Percentiles rank a stretch among this genome's conserved stretches.
These are phyloP conservation scores for Campoplex capitator DNA, from an alignment of 2,888 invertebrate genomes.

Conservation along the genomic window DNA sequence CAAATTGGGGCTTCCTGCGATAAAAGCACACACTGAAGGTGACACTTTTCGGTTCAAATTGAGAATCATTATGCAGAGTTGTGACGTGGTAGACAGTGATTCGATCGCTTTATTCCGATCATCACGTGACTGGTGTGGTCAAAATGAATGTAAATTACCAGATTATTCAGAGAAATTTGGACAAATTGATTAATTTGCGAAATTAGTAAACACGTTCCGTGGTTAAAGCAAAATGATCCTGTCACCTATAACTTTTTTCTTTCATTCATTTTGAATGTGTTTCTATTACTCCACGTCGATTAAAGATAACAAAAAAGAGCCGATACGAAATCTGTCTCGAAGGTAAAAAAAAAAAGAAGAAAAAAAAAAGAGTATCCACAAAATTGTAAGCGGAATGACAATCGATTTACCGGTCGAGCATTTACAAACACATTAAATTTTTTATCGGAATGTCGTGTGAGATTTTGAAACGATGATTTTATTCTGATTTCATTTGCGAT, in stretches of 20 bases:
- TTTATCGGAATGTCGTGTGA: slow-evolving; percentile 8
- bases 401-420: not conserved
- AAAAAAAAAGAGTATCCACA: not conserved
- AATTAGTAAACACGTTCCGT: not conserved
- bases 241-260: not conserved
- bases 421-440: slow-evolving; percentile 24
- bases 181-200: not conserved
- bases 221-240: not conserved
- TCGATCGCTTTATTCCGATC: not conserved
- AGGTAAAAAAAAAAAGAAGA: not conserved
- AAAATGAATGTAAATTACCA: not conserved
- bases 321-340: not conserved
- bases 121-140: not conserved
- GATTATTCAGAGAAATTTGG: not conserved
- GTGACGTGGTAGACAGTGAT: not conserved
- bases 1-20: not conserved
- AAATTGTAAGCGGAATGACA: not conserved
- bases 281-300: not conserved
- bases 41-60: not conserved
- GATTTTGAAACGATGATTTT: not conserved
- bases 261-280: not conserved
- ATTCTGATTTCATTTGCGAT: slow-evolving; percentile 59
- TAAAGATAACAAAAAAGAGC: not conserved
- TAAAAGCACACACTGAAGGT: not conserved
- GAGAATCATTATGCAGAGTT: not conserved